A percentile compares a stretch with the other conserved stretches of the same genome.
Evolutionary conservation across 2,888 invertebrate species (phyloP).

Genomic region (Alloscopus bannaensis): DNA sequence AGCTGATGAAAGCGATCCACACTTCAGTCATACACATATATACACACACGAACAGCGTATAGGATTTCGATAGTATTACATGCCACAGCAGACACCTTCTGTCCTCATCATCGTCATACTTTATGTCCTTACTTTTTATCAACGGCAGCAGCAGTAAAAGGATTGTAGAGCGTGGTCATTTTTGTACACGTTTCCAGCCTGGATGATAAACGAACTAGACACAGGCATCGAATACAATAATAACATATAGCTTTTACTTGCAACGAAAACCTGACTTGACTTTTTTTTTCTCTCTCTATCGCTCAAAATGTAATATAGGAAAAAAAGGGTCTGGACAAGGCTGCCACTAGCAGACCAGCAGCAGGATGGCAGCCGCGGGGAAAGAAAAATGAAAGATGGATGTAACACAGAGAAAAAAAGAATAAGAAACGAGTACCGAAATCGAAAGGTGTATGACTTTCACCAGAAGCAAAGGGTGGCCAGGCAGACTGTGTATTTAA

Average conservation of each 20-base stretch:
- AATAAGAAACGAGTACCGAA: background rate
- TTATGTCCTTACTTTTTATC: constrained; percentile 14
- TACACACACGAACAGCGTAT: too few species aligned
- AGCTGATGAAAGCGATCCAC: constrained; percentile 34
- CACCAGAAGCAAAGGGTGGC: constrained; percentile 34
- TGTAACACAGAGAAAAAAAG: constrained; percentile 3
- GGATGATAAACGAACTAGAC: constrained; percentile 32
- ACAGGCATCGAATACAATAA: constrained; percentile 28
- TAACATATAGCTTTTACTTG: constrained; percentile 16
- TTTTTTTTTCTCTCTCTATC: constrained; percentile 20
- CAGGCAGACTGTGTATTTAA: constrained; percentile 19
- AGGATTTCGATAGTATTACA: constrained; percentile 32
- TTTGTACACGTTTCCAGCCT: constrained; percentile 19
- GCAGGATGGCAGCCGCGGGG: constrained; percentile 33
- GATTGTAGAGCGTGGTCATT: background rate
- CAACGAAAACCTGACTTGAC: constrained; percentile 26
- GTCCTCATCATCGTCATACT: constrained; percentile 34
- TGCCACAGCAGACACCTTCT: constrained; percentile 42
- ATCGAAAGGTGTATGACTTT: constrained; percentile 17
- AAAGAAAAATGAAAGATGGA: constrained; percentile 24
- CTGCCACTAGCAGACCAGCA: constrained; percentile 42
- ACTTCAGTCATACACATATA: constrained; percentile 45
- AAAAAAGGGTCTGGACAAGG: constrained; percentile 3
- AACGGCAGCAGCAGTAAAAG: constrained; percentile 12
- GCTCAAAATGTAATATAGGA: constrained; percentile 1